A percentile compares a stretch with the other conserved stretches of the same genome.
Evolutionary conservation across 2,888 invertebrate genomes (phyloP).

Genomic region (Rhamphomyia laevipes): DNA sequence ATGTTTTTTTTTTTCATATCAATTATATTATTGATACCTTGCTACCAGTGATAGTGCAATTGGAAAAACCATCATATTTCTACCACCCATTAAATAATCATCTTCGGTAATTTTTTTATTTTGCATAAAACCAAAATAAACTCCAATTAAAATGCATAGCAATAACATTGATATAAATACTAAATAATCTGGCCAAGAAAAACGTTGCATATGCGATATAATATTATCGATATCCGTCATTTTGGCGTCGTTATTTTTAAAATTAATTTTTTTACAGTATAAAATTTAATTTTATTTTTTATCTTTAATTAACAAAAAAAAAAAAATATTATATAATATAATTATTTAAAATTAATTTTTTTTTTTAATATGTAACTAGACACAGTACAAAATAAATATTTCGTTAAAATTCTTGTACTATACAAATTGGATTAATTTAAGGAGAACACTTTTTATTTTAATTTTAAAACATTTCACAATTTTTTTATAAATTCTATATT

Average conservation of each 20-base stretch:
- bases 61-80: conserved; percentile 50
- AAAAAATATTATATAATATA: neutral
- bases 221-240: conserved; percentile 34
- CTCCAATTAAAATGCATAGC: conserved; percentile 59
- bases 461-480: too few species aligned
- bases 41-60: neutral
- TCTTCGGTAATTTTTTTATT: conserved; percentile 49
- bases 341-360: too few species aligned
- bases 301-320: neutral
- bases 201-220: conserved; percentile 30
- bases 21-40: neutral
- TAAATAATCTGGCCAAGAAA: conserved; percentile 34
- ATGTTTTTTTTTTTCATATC: too few species aligned
- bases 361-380: too few species aligned
- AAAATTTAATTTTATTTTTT: neutral
- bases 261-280: neutral
- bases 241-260: neutral
- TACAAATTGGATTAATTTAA: too few species aligned
- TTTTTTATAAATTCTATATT: too few species aligned
- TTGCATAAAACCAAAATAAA: conserved; percentile 66
- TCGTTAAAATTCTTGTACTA: too few species aligned
- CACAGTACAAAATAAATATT: too few species aligned
- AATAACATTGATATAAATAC: conserved; percentile 50
- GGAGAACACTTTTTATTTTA: too few species aligned
- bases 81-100: conserved; percentile 69